Base-by-base conservation (phyloP, 2,888 invertebrate genomes). In the Spodoptera exigua region DNA sequence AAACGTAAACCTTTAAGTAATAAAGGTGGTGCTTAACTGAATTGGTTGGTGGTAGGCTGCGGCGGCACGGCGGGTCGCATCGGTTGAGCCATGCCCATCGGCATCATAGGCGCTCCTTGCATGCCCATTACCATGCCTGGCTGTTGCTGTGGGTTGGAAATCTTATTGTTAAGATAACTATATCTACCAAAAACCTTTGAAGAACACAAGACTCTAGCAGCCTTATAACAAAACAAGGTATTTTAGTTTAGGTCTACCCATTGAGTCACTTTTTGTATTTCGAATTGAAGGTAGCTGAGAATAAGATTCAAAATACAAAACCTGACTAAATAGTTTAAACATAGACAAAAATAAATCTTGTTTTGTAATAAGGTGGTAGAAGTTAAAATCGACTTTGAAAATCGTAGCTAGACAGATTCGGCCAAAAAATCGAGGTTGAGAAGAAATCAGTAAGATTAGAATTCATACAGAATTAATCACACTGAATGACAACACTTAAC, bases 71-170 rank as follows among this genome's bases (percentile, higher is more conserved):
- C 85, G 36, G 94, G 93, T 40, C 93, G 83, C 89, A 92, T 89
- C 39, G 93, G 93, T 40, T 82, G 85, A 46, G 83, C 87, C 88
- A 88, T 85, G 27, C 84, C 85, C 89, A 90, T 88, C 1, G 89
- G 88, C 89, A 91, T 88, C 87, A 91, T 89, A 14, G 86, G 87
- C 10, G 88, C 80, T 34, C 90, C 87, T 13, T 79, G 82, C 91
- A 93, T 91, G 32, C 92, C 92, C 91, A 93, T 93, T 89, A 93
- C 92, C 93, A 94, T 89, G 82, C 85, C 84, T 84, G 91, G 91
- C 87, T 92, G 93, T 89, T 94, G 93, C 93, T 94, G 90, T 85
- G 59, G 64, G 51, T 21, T 67, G 48, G 47, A 61, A 70, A 41
- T 53, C 5, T 41, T 17, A 16, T 51, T 61, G 41, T 52, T 53